Base-by-base conservation (phyloP, 2,797 vertebrate genomes). In the Geotrypetes seraphini region DNA sequence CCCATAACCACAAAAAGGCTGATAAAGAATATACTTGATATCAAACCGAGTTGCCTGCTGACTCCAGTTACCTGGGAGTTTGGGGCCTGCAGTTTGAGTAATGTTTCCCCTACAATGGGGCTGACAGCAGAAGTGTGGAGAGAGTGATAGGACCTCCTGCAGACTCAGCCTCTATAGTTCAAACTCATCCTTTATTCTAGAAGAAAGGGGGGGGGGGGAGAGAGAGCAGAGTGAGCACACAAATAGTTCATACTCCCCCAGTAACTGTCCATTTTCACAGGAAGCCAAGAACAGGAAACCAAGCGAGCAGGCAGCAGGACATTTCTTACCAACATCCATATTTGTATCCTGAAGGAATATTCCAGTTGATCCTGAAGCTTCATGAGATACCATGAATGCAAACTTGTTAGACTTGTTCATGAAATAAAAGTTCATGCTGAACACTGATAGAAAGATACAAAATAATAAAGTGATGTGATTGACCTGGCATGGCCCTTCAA, bases 51-150 rank as follows among this genome's bases (percentile, higher is more conserved):
- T 69, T 71, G 71, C 71, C 75, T 55, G 72, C 78, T 83, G 84
- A 72, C 71, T 69, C 53, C 48, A 86, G 91, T 92, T 92, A 95
- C 91, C 94, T 92, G 88, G 92, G 89, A 92, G 85, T 84, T 89
- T 60, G 78, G 62, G 73, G 66, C 76, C 78, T 66, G 79, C 60
- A 65, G 80, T 69, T 79, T 84, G 73, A 92, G 86, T 87, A 89
- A 94, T 93, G 89, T 65, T 63, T 72, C 49, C 43, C 61, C 70
- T 66, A 95, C 89, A 95, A 94, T 86, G 74, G 77, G 56, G 43
- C 52, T 88, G 94, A 97, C 95, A 93, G 92, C 91, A 95, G 87
- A 97, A 96, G 94, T 91, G 91, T 96, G 94, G 90, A 90, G 91
- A 97, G 94, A 96, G 74, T 86, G 86, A 94, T 90, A 87, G 81